phyloP scores from a whole-genome alignment of 92 coral and sea anemone genomes.

The Ricordea florida region DNA sequence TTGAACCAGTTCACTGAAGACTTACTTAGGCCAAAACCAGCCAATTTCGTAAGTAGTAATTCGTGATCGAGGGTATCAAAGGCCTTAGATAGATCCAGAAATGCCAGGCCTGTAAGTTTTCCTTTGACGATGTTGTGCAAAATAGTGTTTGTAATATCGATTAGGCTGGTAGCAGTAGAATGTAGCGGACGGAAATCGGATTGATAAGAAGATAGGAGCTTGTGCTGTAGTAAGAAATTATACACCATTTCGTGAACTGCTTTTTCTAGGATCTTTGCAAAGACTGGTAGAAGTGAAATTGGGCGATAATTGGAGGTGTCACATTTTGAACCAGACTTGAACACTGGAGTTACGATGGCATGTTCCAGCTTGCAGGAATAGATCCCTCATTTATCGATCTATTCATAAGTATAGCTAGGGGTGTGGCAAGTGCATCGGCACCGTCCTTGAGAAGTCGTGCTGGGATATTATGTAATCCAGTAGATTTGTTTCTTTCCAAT shows the following conservation, averaged over 20 bases:
- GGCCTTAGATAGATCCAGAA: slow-evolving; percentile 7
- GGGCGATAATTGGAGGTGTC: slow-evolving; percentile 19
- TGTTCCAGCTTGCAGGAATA: slow-evolving; percentile 44
- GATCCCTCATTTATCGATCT: slow-evolving; percentile 49
- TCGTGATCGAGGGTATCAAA: slow-evolving; percentile 26
- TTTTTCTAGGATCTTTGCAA: slow-evolving; percentile 18
- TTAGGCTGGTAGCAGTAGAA: slow-evolving; percentile 53
- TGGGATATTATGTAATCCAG: slow-evolving; percentile 54
- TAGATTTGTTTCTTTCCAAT: slow-evolving; percentile 38
- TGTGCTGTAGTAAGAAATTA: slow-evolving; percentile 5
- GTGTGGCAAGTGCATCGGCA: slow-evolving; percentile 32
- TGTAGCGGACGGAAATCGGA: slow-evolving; percentile 31
- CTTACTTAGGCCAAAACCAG: background rate
- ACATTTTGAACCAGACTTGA: slow-evolving; percentile 18
- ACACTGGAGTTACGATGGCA: slow-evolving; percentile 33
- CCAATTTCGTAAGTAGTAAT: slow-evolving; percentile 7
- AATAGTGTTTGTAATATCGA: slow-evolving; percentile 44
- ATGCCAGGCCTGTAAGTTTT: slow-evolving; percentile 27
- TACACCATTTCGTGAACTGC: slow-evolving; percentile 43
- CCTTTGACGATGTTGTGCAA: slow-evolving; percentile 42
- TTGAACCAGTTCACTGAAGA: slow-evolving; percentile 45
- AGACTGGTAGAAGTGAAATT: slow-evolving; percentile 23
- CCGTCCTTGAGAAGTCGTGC: slow-evolving; percentile 64
- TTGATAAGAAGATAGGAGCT: slow-evolving; percentile 3
- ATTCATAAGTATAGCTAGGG: slow-evolving; percentile 42